A percentile compares a stretch with the other conserved stretches of the same genome.
Evolutionary conservation across 2,797 vertebrate genomes (phyloP).

Genomic region (Lemur catta): DNA sequence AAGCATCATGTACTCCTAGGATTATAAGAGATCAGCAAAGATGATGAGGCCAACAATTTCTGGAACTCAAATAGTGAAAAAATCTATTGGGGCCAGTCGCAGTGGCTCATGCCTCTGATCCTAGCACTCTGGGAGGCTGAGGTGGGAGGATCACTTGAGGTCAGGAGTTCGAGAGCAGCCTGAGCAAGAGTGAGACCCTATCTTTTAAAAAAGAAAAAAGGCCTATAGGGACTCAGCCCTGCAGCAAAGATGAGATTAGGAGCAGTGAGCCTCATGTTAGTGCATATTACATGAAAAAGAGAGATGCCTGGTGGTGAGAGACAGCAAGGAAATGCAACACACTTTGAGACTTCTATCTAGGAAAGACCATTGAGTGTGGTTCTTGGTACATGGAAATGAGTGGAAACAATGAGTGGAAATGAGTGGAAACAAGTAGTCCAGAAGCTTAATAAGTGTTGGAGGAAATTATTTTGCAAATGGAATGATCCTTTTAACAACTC

Average conservation of each 20-base stretch:
- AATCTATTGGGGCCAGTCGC: too few relatives aligned
- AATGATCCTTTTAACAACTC: not conserved
- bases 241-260: not conserved
- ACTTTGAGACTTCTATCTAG: not conserved
- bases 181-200: too few relatives aligned
- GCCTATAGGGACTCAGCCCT: not conserved
- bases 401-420: not conserved
- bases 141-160: too few relatives aligned
- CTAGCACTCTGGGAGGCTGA: too few relatives aligned
- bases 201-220: too few relatives aligned
- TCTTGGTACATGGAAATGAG: not conserved
- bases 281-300: not conserved
- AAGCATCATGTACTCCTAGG: not conserved
- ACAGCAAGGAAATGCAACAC: not conserved
- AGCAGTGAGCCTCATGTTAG: not conserved
- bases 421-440: not conserved
- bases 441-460: not conserved
- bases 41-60: not conserved
- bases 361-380: not conserved
- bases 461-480: not conserved
- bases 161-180: too few relatives aligned
- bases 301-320: not conserved
- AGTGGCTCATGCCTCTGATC: too few relatives aligned
- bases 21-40: not conserved
- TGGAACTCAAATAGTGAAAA: not conserved